These are phyloP conservation scores for Pygmarrhopalites habei DNA, from an alignment of 1,140 invertebrate genomes.

Conservation along the genomic window DNA sequence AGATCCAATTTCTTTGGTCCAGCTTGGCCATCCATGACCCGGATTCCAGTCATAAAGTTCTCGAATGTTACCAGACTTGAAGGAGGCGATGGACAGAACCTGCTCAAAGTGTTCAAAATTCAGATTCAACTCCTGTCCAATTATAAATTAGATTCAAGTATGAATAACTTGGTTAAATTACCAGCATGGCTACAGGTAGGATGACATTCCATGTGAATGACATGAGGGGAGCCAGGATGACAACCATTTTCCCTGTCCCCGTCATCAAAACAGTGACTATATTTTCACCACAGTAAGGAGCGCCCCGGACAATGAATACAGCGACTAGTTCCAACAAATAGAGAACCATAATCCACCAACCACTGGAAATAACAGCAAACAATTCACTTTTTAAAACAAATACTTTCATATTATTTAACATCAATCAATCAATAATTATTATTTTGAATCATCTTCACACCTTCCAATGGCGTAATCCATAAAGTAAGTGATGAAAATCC, in stretches of 20 bases:
- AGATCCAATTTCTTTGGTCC: constrained; percentile 67
- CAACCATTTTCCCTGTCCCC: constrained; percentile 33
- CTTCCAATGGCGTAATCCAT: constrained; percentile 71
- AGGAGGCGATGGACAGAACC: constrained; percentile 67
- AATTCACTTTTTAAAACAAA: too few species aligned
- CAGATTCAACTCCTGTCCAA: constrained; percentile 7
- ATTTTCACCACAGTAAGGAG: constrained; percentile 73
- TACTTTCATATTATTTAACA: too few species aligned
- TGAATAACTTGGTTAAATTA: constrained; percentile 45
- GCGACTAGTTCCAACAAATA: constrained; percentile 63
- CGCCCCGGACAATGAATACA: constrained; percentile 71
- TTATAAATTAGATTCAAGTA: not conserved
- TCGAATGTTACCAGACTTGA: constrained; percentile 64
- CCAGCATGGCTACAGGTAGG: constrained; percentile 66
- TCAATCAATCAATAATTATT: too few species aligned
- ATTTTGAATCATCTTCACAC: too few species aligned
- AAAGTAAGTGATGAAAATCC: constrained; percentile 76
- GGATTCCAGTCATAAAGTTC: constrained; percentile 63
- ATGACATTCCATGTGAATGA: constrained; percentile 85
- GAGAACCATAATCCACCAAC: constrained; percentile 77
- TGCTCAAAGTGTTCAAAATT: constrained; percentile 43
- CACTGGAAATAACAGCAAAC: too few species aligned
- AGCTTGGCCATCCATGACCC: constrained; percentile 59
- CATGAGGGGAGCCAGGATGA: constrained; percentile 55
- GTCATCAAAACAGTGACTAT: constrained; percentile 60